Evolutionary conservation across 2,797 vertebrate genomes (phyloP).

Genomic region (Acanthurus lineatus): DNA sequence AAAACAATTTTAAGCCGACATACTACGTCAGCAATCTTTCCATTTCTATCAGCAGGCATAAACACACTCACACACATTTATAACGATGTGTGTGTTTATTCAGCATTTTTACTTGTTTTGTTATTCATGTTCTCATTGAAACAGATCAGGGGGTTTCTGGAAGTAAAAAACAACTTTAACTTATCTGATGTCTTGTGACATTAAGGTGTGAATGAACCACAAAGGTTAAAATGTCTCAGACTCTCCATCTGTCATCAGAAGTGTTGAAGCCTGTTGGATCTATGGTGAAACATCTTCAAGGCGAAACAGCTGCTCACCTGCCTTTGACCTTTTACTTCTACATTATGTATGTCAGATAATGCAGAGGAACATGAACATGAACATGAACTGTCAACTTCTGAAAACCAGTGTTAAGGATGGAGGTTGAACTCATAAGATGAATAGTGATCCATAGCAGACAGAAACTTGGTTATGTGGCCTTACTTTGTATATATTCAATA

Average conservation of each 20-base stretch:
- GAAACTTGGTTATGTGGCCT: not conserved
- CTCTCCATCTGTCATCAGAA: conserved; percentile 24
- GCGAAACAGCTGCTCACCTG: not conserved
- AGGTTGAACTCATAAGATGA: not conserved
- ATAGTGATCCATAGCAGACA: not conserved
- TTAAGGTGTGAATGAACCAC: conserved; percentile 32
- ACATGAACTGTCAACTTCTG: not conserved
- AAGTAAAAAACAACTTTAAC: not conserved
- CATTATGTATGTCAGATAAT: not conserved
- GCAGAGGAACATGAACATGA: not conserved
- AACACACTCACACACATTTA: conserved; percentile 20
- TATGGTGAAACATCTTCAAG: conserved; percentile 1
- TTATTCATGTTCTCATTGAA: not conserved
- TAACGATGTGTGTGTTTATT: not conserved
- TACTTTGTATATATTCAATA: not conserved
- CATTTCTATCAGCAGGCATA: conserved; percentile 18
- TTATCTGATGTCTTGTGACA: conserved; percentile 15
- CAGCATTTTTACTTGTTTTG: not conserved
- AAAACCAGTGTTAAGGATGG: not conserved
- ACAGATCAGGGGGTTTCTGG: conserved; percentile 3
- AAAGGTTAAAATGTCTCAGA: conserved; percentile 31
- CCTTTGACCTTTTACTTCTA: not conserved
- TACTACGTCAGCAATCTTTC: conserved; percentile 46
- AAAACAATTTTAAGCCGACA: conserved; percentile 57
- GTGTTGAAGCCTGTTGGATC: conserved; percentile 20